Conservation (phyloP, 2,888 invertebrate genomes). For the Macrosoma leucophasiata region DNA sequence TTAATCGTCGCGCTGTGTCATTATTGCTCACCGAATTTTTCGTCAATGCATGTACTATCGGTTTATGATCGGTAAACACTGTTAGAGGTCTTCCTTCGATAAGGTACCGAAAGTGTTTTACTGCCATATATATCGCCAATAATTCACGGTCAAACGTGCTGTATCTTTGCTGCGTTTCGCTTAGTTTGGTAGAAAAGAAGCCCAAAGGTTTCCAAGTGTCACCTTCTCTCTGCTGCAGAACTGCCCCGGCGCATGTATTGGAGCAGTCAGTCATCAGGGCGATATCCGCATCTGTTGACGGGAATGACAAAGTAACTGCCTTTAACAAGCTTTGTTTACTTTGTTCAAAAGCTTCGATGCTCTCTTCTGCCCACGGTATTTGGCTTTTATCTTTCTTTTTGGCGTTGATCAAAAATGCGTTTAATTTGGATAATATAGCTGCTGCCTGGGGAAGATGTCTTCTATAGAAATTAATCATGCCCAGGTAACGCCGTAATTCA, state of each 20-base stretch:
- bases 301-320: conserved; percentile 2
- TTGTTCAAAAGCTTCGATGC: conserved; percentile 22
- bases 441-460: conserved; percentile 15
- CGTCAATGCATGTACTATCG: no score
- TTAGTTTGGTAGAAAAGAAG: conserved; percentile 6
- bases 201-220: neutral
- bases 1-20: conserved; percentile 3
- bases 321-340: conserved; percentile 17
- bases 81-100: no score
- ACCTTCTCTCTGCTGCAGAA: conserved; percentile 1
- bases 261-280: conserved; percentile 1
- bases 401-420: conserved; percentile 12
- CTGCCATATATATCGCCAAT: conserved; percentile 5
- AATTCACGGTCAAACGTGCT: conserved; percentile 7
- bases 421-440: conserved; percentile 5
- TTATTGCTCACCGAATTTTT: no score
- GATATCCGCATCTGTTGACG: neutral
- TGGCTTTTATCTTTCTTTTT: conserved; percentile 25
- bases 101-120: conserved; percentile 4
- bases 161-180: conserved; percentile 6
- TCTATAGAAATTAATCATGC: conserved; percentile 25
- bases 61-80: no score
- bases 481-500: conserved; percentile 20
- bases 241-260: conserved; percentile 1
- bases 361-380: conserved; percentile 21